These are phyloP conservation scores for Hydrophis major DNA, from an alignment of 2,797 vertebrate species.

Conservation along the genomic window DNA sequence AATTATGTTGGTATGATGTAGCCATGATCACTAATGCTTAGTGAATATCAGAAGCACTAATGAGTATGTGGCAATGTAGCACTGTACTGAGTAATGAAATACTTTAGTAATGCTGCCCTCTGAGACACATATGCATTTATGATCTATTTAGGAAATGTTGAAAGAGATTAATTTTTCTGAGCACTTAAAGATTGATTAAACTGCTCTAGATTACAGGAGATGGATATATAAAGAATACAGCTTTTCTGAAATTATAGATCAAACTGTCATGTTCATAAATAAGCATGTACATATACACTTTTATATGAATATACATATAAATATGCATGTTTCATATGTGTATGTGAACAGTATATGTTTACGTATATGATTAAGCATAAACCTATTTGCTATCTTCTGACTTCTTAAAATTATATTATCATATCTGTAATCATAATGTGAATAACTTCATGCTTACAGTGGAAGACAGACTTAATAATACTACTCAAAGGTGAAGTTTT, in stretches of 20 bases:
- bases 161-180: conserved; percentile 20
- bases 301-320: background rate
- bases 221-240: background rate
- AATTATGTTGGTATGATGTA: conserved; percentile 28
- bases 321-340: background rate
- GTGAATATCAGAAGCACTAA: conserved; percentile 4
- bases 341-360: background rate
- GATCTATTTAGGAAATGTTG: conserved; percentile 26
- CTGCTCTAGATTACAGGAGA: conserved; percentile 40
- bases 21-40: conserved; percentile 10
- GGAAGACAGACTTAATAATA: background rate
- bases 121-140: conserved; percentile 32
- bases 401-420: background rate
- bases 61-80: conserved; percentile 29
- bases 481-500: background rate
- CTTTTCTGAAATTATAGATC: background rate
- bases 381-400: background rate
- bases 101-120: conserved; percentile 22
- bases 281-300: background rate
- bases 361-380: background rate
- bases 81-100: conserved; percentile 14
- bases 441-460: background rate
- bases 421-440: background rate
- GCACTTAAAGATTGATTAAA: conserved; percentile 18
- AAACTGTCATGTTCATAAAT: background rate